Base-by-base conservation (phyloP, 2,888 invertebrate species). In the Phasia obesa region DNA sequence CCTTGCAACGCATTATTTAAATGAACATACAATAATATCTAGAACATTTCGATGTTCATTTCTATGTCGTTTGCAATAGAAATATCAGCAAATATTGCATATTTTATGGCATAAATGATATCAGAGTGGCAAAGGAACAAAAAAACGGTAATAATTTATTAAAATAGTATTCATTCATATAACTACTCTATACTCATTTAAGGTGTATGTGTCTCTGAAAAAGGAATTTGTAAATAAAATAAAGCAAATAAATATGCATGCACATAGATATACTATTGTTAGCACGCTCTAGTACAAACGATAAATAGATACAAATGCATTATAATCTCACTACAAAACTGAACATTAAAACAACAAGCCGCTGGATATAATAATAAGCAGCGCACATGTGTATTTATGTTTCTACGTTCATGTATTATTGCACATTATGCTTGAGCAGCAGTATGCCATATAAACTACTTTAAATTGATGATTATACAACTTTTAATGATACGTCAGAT, bases 401-500 rank as follows among this genome's bases (percentile, higher is more conserved):
- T 25, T 60, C 5, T 21, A 51, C 9, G 59, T 31, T 21, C 59
- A 17, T 74, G 55, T 31, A 47, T n/a, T n/a, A n/a, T 9, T 64
- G 23, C 13, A 35, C 13, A 31, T 49, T 59, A 59, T 57, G 75
- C 65, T 57, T 67, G 27, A 59, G 65, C 51, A 23, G 44, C 31
- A 55, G 31, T 9, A 38, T 57, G 31, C 19, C 64, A 21, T 67
- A 38, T 42, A 65, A 71, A 65, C 74, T 78, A 70, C 78, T 78
- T 74, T 27, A 82, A 74, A 78, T 70, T 78, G 78, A 78, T 78
- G 82, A 82, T 78, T 82, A 75, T 82, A 78, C 74, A 82, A 70
- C 59, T 82, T 78, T 82, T 82, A 78, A 82, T 78, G 70, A 78
- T 74, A 78, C 78, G 78, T 70, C 64, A 70, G 77, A 67, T 74